These are phyloP conservation scores for Silurus lanzhouensis DNA, from an alignment of 2,797 vertebrate species.

Conservation along the genomic window DNA sequence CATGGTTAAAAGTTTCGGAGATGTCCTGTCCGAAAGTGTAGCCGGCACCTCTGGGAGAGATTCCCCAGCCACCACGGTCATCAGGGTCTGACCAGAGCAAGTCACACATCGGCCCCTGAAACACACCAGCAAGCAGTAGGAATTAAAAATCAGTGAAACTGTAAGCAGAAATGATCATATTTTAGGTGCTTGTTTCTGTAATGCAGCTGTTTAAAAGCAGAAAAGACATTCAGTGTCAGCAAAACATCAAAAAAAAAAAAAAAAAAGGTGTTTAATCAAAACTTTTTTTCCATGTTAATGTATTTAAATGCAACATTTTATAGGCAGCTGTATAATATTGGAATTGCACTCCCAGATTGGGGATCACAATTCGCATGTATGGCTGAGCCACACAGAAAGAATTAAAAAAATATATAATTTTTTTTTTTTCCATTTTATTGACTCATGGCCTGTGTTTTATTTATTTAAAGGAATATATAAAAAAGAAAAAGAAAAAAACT, in stretches of 20 bases:
- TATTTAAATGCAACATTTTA: too few relatives aligned
- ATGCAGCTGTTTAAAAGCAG: not conserved
- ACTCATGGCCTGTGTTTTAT: too few relatives aligned
- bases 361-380: not conserved
- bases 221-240: not conserved
- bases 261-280: too few relatives aligned
- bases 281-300: not conserved
- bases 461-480: too few relatives aligned
- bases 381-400: too few relatives aligned
- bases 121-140: slow-evolving; percentile 5
- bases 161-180: not conserved
- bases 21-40: slow-evolving; percentile 90
- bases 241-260: not conserved
- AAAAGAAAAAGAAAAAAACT: too few relatives aligned
- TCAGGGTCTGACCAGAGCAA: slow-evolving; percentile 88
- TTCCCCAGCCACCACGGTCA: slow-evolving; percentile 88
- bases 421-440: too few relatives aligned
- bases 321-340: not conserved
- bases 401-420: too few relatives aligned
- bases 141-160: not conserved
- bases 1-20: slow-evolving; percentile 89
- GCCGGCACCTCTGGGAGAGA: slow-evolving; percentile 86
- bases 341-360: not conserved
- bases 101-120: slow-evolving; percentile 87
- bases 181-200: too few relatives aligned